Percentiles rank a stretch among this genome's conserved stretches.
Conservation (phyloP, 2,797 vertebrate species). For the Glyptemys insculpta region DNA sequence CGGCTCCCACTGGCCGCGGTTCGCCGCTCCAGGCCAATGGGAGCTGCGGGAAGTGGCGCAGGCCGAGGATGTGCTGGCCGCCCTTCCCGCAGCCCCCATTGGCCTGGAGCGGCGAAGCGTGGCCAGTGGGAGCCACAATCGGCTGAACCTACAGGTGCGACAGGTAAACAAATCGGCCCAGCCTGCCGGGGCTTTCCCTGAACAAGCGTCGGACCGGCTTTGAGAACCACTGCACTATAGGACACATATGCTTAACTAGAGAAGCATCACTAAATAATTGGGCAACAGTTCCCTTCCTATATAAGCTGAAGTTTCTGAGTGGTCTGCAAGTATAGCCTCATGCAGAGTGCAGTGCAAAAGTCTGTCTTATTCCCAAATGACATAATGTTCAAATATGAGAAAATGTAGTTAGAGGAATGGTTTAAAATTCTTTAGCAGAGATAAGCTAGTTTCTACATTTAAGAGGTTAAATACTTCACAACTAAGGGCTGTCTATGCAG, state of each 20-base stretch:
- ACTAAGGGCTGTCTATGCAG: not conserved
- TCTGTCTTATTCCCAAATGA: not conserved
- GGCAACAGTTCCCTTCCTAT: not conserved
- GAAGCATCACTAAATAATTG: not conserved
- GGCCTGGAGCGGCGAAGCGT: too few relatives aligned
- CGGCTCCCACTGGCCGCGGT: too few relatives aligned
- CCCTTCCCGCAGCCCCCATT: too few relatives aligned
- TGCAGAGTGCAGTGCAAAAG: not conserved
- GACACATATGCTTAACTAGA: not conserved
- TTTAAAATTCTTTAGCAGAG: not conserved
- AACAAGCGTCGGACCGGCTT: too few relatives aligned
- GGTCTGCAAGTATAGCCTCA: not conserved
- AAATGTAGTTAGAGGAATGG: not conserved
- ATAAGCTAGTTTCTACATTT: not conserved
- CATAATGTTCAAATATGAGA: not conserved
- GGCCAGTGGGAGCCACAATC: too few relatives aligned
- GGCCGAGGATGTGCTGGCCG: too few relatives aligned
- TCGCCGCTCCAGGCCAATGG: too few relatives aligned
- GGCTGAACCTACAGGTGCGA: too few relatives aligned
- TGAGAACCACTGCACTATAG: not conserved
- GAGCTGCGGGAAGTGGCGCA: too few relatives aligned
- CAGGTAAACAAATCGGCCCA: too few relatives aligned
- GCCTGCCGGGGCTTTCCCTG: too few relatives aligned
- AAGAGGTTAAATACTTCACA: not conserved
- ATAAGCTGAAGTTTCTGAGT: not conserved